Evolutionary conservation across 2,797 vertebrate species (phyloP).

Genomic region (Hydrophis major): DNA sequence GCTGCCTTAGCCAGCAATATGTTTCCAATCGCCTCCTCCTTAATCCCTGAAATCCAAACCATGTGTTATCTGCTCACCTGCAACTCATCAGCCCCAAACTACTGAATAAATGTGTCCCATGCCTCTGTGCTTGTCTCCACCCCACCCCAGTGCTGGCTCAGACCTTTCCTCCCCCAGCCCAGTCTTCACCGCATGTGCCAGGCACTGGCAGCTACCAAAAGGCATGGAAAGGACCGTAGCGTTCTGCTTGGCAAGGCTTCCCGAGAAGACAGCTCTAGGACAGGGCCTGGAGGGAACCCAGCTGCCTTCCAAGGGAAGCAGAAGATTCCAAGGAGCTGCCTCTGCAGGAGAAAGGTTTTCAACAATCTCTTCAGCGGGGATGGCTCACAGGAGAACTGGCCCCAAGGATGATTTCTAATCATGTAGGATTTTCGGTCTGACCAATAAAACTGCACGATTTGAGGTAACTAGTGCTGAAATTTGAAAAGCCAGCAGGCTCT

Average conservation of each 20-base stretch:
- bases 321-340: background rate
- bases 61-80: constrained; percentile 22
- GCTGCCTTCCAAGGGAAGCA: background rate
- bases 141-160: background rate
- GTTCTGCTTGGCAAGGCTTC: constrained; percentile 1
- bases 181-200: background rate
- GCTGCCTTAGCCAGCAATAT: constrained; percentile 5
- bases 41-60: constrained; percentile 22
- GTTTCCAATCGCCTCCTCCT: constrained; percentile 26
- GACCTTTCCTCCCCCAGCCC: background rate
- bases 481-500: background rate
- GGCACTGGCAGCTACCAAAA: background rate
- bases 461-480: background rate
- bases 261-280: background rate
- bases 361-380: background rate
- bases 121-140: background rate
- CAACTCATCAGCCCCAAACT: constrained; percentile 24
- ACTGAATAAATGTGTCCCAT: constrained; percentile 19
- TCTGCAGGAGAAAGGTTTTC: background rate
- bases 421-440: background rate
- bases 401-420: background rate
- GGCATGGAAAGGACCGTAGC: background rate
- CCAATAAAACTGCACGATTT: background rate
- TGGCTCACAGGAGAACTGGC: background rate
- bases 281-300: background rate